A percentile compares a stretch with the other conserved stretches of the same genome.
Conservation (phyloP, 2,888 invertebrate genomes). For the Nycteola revayana region DNA sequence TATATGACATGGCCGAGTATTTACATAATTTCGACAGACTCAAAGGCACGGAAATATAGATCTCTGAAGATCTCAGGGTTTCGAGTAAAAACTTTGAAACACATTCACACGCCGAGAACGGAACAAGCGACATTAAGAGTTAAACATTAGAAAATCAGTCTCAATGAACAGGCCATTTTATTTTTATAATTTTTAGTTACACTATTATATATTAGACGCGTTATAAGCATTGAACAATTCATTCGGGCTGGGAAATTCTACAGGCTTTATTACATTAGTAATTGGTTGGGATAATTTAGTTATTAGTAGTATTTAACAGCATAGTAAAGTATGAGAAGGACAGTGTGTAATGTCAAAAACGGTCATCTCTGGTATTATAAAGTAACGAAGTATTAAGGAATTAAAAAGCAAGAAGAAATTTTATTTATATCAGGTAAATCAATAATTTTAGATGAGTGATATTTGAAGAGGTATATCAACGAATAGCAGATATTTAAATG, state of each 20-base stretch:
- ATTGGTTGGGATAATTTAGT: no score
- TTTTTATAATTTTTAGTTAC: constrained; percentile 58
- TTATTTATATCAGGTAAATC: no score
- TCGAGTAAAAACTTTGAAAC: constrained; percentile 25
- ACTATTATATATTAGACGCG: constrained; percentile 48
- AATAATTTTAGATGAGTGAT: no score
- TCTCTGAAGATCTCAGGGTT: constrained; percentile 21
- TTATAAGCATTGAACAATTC: constrained; percentile 36
- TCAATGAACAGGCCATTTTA: constrained; percentile 77
- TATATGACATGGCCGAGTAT: constrained; percentile 21
- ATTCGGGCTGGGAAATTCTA: neutral
- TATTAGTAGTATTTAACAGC: no score
- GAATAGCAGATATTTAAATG: no score
- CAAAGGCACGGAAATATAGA: constrained; percentile 34
- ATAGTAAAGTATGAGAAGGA: no score
- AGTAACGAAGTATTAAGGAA: no score
- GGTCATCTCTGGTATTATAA: no score
- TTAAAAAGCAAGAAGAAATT: no score
- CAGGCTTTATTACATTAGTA: no score
- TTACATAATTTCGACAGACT: constrained; percentile 25
- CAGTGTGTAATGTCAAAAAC: no score
- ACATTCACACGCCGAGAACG: constrained; percentile 40
- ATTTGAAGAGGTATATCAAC: no score
- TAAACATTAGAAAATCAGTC: constrained; percentile 79
- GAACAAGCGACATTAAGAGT: constrained; percentile 53